phyloP scores from a whole-genome alignment of 2,797 vertebrate species.

The Urosaurus nigricauda region DNA sequence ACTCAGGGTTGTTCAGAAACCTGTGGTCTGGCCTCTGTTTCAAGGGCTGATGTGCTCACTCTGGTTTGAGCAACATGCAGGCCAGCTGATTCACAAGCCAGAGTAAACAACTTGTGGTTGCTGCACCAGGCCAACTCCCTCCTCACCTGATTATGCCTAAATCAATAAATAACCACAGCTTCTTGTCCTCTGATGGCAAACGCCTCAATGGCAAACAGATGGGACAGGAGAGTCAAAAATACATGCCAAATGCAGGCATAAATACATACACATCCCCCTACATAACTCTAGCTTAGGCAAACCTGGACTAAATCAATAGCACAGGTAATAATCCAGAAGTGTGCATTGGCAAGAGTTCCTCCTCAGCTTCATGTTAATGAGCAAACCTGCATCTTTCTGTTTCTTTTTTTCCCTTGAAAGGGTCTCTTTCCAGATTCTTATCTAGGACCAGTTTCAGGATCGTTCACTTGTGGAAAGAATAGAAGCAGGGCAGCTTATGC shows the following conservation, averaged over 20 bases:
- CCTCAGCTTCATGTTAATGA: not conserved
- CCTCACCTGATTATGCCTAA: constrained; percentile 76
- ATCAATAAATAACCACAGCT: constrained; percentile 78
- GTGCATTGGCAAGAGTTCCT: not conserved
- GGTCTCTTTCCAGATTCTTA: not conserved
- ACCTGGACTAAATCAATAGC: not conserved
- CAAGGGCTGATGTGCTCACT: constrained; percentile 42
- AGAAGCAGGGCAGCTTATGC: not conserved
- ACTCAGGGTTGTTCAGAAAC: constrained; percentile 57
- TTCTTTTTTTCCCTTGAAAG: not conserved
- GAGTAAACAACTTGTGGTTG: constrained; percentile 78
- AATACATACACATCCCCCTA: not conserved
- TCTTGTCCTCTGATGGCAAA: constrained; percentile 53
- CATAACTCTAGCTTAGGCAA: not conserved
- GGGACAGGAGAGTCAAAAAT: not conserved
- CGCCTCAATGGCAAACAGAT: constrained; percentile 61
- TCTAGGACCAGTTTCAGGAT: not conserved
- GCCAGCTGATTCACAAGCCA: constrained; percentile 80
- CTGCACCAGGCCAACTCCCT: constrained; percentile 62
- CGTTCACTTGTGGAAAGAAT: not conserved
- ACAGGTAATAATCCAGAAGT: constrained; percentile 8
- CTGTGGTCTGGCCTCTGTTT: constrained; percentile 76
- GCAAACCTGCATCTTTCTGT: not conserved
- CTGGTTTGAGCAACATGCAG: constrained; percentile 79
- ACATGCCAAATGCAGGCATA: not conserved